Percentiles rank a stretch among this genome's conserved stretches.
phyloP scores from a whole-genome alignment of 1,140 invertebrate genomes.

The Drosophila parabipectinata region DNA sequence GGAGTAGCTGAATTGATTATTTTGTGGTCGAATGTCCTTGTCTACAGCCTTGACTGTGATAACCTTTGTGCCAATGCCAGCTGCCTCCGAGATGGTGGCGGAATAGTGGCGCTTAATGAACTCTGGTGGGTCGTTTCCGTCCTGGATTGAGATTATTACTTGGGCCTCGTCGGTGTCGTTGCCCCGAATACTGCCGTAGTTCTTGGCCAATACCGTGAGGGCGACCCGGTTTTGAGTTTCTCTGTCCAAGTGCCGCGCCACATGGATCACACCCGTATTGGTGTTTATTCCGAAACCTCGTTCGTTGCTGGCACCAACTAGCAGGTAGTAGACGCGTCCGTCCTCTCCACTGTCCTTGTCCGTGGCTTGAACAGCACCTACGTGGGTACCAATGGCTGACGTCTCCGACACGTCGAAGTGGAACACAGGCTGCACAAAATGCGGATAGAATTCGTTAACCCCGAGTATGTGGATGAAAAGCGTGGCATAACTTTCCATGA shows the following conservation, averaged over 20 bases:
- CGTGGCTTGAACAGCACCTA: slow-evolving; percentile 94
- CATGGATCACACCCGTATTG: slow-evolving; percentile 92
- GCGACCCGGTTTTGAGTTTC: slow-evolving; percentile 96
- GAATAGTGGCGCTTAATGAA: slow-evolving; percentile 92
- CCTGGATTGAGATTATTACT: slow-evolving; percentile 96
- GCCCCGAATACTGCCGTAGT: slow-evolving; percentile 94
- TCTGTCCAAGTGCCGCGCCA: slow-evolving; percentile 92
- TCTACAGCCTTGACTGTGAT: slow-evolving; percentile 93
- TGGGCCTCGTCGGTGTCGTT: slow-evolving; percentile 98
- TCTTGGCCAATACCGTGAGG: slow-evolving; percentile 97
- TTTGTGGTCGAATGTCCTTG: slow-evolving; percentile 95
- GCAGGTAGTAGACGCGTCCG: slow-evolving; percentile 95
- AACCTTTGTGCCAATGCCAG: slow-evolving; percentile 89
- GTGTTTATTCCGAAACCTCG: slow-evolving; percentile 95
- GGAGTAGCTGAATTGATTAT: slow-evolving; percentile 96
- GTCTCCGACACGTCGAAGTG: slow-evolving; percentile 97
- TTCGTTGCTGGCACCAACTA: slow-evolving; percentile 96
- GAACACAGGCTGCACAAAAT: slow-evolving; percentile 95
- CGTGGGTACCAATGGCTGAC: slow-evolving; percentile 92
- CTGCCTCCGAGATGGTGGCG: slow-evolving; percentile 91
- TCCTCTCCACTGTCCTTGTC: slow-evolving; percentile 97
- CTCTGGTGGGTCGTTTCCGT: slow-evolving; percentile 97
- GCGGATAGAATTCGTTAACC: slow-evolving; percentile 96
- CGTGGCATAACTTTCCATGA: slow-evolving; percentile 90
- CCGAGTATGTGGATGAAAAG: slow-evolving; percentile 93